phyloP scores from a whole-genome alignment of 2,113 vertebrate genomes.

The Hydropotes inermis region DNA sequence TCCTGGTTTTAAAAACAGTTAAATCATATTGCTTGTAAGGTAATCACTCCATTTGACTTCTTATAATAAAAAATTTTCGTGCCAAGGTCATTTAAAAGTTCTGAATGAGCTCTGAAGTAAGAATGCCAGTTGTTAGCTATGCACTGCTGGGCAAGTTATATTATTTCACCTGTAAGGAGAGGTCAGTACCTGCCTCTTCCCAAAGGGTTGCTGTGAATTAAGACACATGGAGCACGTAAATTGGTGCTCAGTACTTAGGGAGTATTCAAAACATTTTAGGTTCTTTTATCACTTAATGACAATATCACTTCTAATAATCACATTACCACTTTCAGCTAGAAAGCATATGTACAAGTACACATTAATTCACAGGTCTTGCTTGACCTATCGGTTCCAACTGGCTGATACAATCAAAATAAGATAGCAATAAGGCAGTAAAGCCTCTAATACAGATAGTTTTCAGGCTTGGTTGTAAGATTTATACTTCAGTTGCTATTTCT shows the following conservation, averaged over 20 bases:
- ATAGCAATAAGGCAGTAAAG: neutral
- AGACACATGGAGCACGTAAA: neutral
- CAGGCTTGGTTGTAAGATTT: constrained; percentile 11
- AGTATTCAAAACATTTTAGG: neutral
- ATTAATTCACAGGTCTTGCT: neutral
- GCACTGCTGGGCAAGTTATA: neutral
- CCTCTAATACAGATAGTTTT: neutral
- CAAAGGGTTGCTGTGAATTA: neutral
- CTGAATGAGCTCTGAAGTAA: neutral
- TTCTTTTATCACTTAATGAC: neutral
- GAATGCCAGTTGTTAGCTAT: neutral
- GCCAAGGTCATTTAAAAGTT: neutral
- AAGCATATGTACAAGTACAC: neutral
- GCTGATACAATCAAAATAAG: constrained; percentile 33
- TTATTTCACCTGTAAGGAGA: neutral
- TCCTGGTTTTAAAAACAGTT: neutral
- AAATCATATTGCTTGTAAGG: neutral
- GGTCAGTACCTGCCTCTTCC: neutral
- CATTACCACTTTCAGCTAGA: neutral
- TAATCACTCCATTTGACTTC: neutral
- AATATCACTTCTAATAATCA: neutral
- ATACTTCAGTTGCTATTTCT: constrained; percentile 31
- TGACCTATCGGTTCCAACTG: constrained; percentile 22
- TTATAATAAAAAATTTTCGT: neutral
- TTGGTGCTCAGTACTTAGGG: neutral